phyloP scores from a whole-genome alignment of 2,113 vertebrate species.

The Semnornis frantzii region DNA sequence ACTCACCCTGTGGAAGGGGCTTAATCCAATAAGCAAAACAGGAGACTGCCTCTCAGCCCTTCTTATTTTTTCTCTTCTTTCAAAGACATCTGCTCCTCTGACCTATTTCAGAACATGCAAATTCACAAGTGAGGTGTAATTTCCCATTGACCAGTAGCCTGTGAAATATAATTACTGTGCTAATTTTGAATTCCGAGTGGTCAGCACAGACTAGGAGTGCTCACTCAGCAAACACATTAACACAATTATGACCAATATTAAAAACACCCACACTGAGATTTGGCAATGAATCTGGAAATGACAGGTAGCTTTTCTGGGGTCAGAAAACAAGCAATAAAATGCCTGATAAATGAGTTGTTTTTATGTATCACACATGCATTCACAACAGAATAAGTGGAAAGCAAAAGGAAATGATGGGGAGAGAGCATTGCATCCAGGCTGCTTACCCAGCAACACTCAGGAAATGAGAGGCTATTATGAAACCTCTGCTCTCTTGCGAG shows the following conservation, averaged over 20 bases:
- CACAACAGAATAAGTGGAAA: neutral
- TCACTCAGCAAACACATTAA: conserved; percentile 22
- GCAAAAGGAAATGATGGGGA: neutral
- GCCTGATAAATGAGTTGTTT: neutral
- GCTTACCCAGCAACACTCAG: neutral
- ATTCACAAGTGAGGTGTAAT: conserved; percentile 60
- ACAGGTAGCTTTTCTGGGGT: conserved; percentile 12
- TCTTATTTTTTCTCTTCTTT: conserved; percentile 42
- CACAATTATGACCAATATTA: neutral
- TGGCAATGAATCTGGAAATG: conserved; percentile 2
- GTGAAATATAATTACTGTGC: conserved; percentile 72
- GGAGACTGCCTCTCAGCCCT: conserved; percentile 38
- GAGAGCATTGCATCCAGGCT: neutral
- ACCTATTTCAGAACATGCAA: conserved; percentile 72
- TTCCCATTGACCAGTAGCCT: conserved; percentile 62
- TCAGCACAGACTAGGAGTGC: conserved; percentile 54
- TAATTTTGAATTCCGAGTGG: conserved; percentile 73
- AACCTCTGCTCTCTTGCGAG: neutral
- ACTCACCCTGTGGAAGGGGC: neutral
- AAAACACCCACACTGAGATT: neutral
- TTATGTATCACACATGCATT: neutral
- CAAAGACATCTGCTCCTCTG: conserved; percentile 71
- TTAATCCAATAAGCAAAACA: conserved; percentile 60
- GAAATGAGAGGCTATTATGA: conserved; percentile 22
- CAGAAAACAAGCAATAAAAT: conserved; percentile 20